Percentiles rank a stretch among this genome's conserved stretches.
Conservation (phyloP, 2,797 vertebrate species). For the Champsocephalus gunnari region DNA sequence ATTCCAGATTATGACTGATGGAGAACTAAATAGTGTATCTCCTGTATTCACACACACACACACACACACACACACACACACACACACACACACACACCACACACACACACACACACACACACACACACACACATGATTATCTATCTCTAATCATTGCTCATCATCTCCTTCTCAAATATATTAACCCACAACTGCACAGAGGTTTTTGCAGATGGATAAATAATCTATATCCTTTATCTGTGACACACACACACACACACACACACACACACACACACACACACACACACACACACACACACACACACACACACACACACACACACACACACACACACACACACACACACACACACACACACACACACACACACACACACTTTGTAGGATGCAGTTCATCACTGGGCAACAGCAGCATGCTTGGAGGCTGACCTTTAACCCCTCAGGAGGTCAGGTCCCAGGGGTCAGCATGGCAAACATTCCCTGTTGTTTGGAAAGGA, state of each 20-base stretch:
- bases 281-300: slow-evolving; percentile 29
- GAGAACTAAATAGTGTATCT: slow-evolving; percentile 29
- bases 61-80: slow-evolving; percentile 26
- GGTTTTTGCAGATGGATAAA: slow-evolving; percentile 34
- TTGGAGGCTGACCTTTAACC: slow-evolving; percentile 85
- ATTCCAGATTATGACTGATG: slow-evolving; percentile 50
- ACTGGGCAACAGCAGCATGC: slow-evolving; percentile 77
- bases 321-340: slow-evolving; percentile 18
- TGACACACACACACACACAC: slow-evolving; percentile 20
- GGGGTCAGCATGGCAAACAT: slow-evolving; percentile 58
- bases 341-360: slow-evolving; percentile 27
- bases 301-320: slow-evolving; percentile 27
- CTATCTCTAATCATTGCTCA: slow-evolving; percentile 21
- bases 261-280: slow-evolving; percentile 15
- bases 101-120: slow-evolving; percentile 27
- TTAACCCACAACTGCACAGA: slow-evolving; percentile 22
- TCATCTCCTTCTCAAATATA: slow-evolving; percentile 30
- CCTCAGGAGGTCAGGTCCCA: slow-evolving; percentile 78
- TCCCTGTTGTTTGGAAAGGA: slow-evolving; percentile 56
- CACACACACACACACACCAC: slow-evolving; percentile 20
- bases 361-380: slow-evolving; percentile 21
- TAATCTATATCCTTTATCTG: slow-evolving; percentile 17
- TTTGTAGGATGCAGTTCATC: slow-evolving; percentile 78
- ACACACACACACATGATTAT: slow-evolving; percentile 25
- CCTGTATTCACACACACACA: slow-evolving; percentile 2